These are phyloP conservation scores for Corydoras sp. DNA, from an alignment of 2,113 vertebrate genomes.

Conservation along the genomic window DNA sequence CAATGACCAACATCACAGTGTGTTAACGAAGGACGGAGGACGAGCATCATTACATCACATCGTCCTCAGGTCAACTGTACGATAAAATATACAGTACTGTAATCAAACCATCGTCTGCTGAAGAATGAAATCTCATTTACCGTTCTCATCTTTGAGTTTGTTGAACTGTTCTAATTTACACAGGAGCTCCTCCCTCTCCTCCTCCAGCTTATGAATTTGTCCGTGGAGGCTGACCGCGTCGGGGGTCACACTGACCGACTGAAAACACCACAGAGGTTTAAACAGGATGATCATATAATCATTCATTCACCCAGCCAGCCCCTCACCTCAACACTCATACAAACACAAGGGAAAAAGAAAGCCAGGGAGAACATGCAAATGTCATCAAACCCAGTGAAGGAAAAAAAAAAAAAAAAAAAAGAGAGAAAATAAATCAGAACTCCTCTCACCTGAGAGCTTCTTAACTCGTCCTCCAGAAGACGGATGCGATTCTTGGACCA, in stretches of 20 bases:
- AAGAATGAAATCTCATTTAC: constrained; percentile 50
- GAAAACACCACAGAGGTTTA: neutral
- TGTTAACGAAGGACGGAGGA: neutral
- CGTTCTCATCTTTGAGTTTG: constrained; percentile 72
- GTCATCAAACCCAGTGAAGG: no score
- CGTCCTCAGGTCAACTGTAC: no score
- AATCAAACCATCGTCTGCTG: neutral
- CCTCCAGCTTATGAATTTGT: constrained; percentile 69
- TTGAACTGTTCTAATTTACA: constrained; percentile 70
- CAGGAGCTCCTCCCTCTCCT: constrained; percentile 70
- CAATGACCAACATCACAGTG: neutral
- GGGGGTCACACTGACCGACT: constrained; percentile 64
- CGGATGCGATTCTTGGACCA: constrained; percentile 83
- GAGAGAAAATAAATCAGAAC: neutral
- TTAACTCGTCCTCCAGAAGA: constrained; percentile 80
- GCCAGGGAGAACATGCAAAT: no score
- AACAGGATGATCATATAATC: no score
- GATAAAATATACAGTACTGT: no score
- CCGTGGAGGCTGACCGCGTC: constrained; percentile 62
- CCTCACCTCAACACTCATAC: no score
- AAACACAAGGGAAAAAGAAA: no score
- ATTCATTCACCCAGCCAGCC: no score
- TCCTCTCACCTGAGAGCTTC: constrained; percentile 64
- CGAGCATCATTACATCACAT: no score
- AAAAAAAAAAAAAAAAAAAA: neutral